These are phyloP conservation scores for Pasiphila rectangulata DNA, from an alignment of 2,888 invertebrate species.

Conservation along the genomic window DNA sequence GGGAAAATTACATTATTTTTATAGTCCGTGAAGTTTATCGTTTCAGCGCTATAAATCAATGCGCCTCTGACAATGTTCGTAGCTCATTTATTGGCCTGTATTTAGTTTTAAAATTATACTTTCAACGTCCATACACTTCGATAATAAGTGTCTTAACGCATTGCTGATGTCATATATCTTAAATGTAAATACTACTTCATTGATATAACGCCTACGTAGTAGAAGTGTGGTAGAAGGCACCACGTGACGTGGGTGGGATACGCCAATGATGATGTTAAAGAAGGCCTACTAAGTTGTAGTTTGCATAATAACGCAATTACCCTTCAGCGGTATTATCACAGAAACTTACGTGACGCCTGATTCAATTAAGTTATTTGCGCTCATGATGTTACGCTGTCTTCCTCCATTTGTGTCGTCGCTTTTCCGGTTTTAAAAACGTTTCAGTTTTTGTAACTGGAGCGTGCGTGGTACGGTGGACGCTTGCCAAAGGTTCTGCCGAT, in stretches of 20 bases:
- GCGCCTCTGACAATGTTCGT: conserved; percentile 15
- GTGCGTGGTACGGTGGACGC: conserved; percentile 43
- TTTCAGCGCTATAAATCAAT: conserved; percentile 18
- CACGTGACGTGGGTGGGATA: no score
- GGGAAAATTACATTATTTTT: conserved; percentile 23
- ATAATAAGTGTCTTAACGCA: conserved; percentile 4
- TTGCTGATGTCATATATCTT: conserved; percentile 32
- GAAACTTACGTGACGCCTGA: conserved; percentile 10
- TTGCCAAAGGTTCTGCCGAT: conserved; percentile 37
- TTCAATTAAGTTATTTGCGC: conserved; percentile 35
- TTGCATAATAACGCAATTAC: conserved; percentile 36
- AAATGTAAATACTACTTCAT: conserved; percentile 32
- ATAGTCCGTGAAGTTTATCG: conserved; percentile 24
- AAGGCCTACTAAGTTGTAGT: conserved; percentile 31
- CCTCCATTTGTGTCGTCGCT: conserved; percentile 24
- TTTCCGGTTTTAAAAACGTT: conserved; percentile 51
- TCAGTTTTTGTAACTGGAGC: conserved; percentile 62
- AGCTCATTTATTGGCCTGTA: conserved; percentile 8
- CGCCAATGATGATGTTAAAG: no score
- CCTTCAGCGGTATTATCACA: conserved; percentile 40
- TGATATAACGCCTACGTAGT: conserved; percentile 31
- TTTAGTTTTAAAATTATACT: conserved; percentile 5
- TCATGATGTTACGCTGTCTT: conserved; percentile 32
- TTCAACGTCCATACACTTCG: neutral
- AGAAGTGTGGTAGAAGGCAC: neutral